These are phyloP conservation scores for Callyntrura sp. DNA, from an alignment of 2,888 invertebrate genomes.

Conservation along the genomic window DNA sequence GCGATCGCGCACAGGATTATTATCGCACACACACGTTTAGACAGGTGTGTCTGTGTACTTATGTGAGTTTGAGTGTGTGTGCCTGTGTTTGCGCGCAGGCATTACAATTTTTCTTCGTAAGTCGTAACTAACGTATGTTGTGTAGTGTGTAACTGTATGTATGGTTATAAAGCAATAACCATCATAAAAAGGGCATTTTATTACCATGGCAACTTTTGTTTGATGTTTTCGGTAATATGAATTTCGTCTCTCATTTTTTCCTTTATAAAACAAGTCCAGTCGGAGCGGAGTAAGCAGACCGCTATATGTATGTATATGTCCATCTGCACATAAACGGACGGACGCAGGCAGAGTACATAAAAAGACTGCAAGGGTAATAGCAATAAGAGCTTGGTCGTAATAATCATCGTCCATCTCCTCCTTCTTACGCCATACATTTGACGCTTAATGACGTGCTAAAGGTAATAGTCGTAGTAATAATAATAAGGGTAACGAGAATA, in stretches of 20 bases:
- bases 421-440: conserved; percentile 33
- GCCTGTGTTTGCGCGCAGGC: too few relatives aligned
- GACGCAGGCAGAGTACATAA: conserved; percentile 17
- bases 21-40: not conserved
- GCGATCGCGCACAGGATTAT: not conserved
- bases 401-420: not conserved
- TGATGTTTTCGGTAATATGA: conserved; percentile 1
- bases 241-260: not conserved
- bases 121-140: too few relatives aligned
- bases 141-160: too few relatives aligned
- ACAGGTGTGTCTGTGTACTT: conserved; percentile 6
- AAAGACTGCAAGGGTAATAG: not conserved
- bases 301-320: too few relatives aligned
- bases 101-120: too few relatives aligned
- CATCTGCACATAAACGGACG: not conserved
- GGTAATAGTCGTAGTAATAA: conserved; percentile 56
- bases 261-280: conserved; percentile 13
- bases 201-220: conserved; percentile 26
- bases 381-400: not conserved
- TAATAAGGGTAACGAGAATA: conserved; percentile 66
- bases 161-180: conserved; percentile 33
- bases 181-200: conserved; percentile 33
- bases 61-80: too few relatives aligned
- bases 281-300: not conserved
- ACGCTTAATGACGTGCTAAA: conserved; percentile 52